Percentiles rank a stretch among this genome's conserved stretches.
phyloP scores from a whole-genome alignment of 1,140 invertebrate species.

The Ceratina japonica region DNA sequence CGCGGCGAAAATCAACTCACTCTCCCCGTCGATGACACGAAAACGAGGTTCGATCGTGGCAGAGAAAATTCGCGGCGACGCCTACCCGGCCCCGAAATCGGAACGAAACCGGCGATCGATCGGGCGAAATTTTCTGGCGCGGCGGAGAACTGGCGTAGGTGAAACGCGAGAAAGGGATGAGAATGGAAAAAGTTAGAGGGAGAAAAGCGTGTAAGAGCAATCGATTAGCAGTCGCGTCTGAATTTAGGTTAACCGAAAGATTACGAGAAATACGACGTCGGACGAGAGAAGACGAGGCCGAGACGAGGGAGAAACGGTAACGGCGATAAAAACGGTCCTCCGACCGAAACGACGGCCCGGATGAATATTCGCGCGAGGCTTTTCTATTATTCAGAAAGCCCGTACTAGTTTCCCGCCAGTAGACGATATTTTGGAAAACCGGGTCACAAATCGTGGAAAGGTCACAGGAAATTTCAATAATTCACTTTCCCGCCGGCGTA shows the following conservation, averaged over 20 bases:
- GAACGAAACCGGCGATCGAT: constrained; percentile 29
- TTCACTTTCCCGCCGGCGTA: not conserved
- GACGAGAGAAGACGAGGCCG: constrained; percentile 22
- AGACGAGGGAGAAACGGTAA: constrained; percentile 16
- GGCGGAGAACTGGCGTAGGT: not conserved
- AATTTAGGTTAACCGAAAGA: constrained; percentile 65
- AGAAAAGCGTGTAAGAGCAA: constrained; percentile 44
- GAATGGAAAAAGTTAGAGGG: not conserved
- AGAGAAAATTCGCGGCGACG: not conserved
- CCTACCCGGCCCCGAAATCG: not conserved
- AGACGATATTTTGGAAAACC: constrained; percentile 45
- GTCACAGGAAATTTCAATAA: constrained; percentile 11
- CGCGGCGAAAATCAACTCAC: constrained; percentile 27
- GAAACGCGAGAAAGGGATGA: constrained; percentile 6
- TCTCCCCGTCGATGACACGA: constrained; percentile 23
- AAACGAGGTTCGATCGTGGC: not conserved
- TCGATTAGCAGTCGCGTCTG: constrained; percentile 60
- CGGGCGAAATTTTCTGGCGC: constrained; percentile 26
- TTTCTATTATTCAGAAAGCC: constrained; percentile 43
- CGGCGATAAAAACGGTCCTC: constrained; percentile 45
- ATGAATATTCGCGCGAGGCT: constrained; percentile 27
- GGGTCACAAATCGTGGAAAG: constrained; percentile 31
- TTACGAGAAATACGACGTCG: constrained; percentile 40
- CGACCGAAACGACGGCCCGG: not conserved
- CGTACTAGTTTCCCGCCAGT: constrained; percentile 17